A percentile compares a stretch with the other conserved stretches of the same genome.
phyloP scores from a whole-genome alignment of 2,113 vertebrate genomes.

The Engystomops pustulosus region DNA sequence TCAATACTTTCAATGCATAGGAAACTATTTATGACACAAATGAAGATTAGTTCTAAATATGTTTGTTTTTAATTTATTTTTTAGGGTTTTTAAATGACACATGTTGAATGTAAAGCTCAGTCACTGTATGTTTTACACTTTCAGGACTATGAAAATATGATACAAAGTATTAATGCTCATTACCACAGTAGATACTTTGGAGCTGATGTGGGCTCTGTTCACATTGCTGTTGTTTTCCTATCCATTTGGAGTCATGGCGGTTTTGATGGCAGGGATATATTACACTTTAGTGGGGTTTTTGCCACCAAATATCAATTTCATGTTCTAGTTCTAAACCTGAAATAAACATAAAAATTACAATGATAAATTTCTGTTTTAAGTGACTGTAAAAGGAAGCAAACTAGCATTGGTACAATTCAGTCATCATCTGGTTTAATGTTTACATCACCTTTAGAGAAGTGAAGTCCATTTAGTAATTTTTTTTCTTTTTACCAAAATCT shows the following conservation, averaged over 20 bases:
- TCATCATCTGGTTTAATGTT: too few relatives aligned
- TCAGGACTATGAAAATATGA: not conserved
- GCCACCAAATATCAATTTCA: not conserved
- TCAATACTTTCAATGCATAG: too few relatives aligned
- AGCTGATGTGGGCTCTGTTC: not conserved
- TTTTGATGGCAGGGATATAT: not conserved
- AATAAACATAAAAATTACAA: too few relatives aligned
- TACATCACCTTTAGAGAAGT: too few relatives aligned
- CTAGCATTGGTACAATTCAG: too few relatives aligned
- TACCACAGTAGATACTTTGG: not conserved
- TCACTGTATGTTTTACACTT: not conserved
- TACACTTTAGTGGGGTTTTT: not conserved
- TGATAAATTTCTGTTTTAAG: too few relatives aligned
- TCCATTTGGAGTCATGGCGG: not conserved
- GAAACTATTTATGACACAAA: too few relatives aligned
- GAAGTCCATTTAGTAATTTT: too few relatives aligned
- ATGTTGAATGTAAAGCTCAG: not conserved
- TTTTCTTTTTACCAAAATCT: too few relatives aligned
- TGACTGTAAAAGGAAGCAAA: too few relatives aligned
- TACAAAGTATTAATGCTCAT: not conserved
- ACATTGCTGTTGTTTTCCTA: not conserved
- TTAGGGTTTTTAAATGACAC: not conserved
- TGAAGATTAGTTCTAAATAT: too few relatives aligned
- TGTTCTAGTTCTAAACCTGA: too few relatives aligned
- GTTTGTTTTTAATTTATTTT: not conserved